Conservation (phyloP, 2,888 invertebrate genomes). For the Leptopilina drosophilae region DNA sequence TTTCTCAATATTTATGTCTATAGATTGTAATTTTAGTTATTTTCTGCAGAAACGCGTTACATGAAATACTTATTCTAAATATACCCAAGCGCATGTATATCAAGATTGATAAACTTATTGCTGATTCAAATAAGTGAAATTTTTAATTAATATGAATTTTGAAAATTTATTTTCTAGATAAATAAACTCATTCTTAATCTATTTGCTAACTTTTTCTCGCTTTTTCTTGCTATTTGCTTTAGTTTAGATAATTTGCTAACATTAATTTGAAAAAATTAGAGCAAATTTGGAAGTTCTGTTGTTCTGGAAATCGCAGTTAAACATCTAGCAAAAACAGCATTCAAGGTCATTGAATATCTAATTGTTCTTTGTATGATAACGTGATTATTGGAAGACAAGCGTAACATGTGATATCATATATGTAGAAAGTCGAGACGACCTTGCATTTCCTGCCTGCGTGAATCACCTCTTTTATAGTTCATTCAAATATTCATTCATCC, state of each 20-base stretch:
- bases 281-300: too few relatives aligned
- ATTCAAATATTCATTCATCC: slow-evolving; percentile 33
- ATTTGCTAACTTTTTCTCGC: too few relatives aligned
- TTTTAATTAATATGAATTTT: too few relatives aligned
- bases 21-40: slow-evolving; percentile 1
- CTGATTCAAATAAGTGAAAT: too few relatives aligned
- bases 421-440: slow-evolving; percentile 20
- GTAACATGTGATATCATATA: slow-evolving; percentile 31
- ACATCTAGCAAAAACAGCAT: too few relatives aligned
- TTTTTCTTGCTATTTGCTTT: too few relatives aligned
- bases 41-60: neutral
- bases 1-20: neutral
- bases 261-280: too few relatives aligned
- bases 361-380: slow-evolving; percentile 19
- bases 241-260: too few relatives aligned
- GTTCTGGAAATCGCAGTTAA: too few relatives aligned
- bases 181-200: too few relatives aligned
- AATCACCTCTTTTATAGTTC: slow-evolving; percentile 31
- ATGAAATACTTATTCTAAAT: neutral
- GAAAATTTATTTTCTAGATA: too few relatives aligned
- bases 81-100: neutral
- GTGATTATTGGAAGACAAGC: slow-evolving; percentile 23
- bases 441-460: slow-evolving; percentile 32
- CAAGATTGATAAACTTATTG: too few relatives aligned
- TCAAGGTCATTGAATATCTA: slow-evolving; percentile 9